phyloP scores from a whole-genome alignment of 2,888 invertebrate genomes.

The Rhingia rostrata region DNA sequence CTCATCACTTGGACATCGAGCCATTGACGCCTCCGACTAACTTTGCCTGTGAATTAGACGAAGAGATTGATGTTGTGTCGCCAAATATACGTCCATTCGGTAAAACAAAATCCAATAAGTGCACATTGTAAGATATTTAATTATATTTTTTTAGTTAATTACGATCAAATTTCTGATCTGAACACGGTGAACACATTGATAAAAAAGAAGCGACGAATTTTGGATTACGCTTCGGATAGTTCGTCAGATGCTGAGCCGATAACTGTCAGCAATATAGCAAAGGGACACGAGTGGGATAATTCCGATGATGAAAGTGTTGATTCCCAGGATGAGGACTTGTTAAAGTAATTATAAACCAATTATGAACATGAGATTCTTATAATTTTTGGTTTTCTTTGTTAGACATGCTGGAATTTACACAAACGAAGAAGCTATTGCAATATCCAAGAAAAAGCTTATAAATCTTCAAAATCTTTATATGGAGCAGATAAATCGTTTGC shows the following conservation, averaged over 20 bases:
- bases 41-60: conserved; percentile 80
- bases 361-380: conserved; percentile 73
- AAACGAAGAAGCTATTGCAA: conserved; percentile 92
- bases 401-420: conserved; percentile 95
- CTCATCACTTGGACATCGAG: conserved; percentile 85
- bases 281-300: conserved; percentile 86
- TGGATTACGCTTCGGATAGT: conserved; percentile 90
- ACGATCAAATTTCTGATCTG: conserved; percentile 83
- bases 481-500: conserved; percentile 90
- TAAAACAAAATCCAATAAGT: conserved; percentile 77
- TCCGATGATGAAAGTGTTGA: conserved; percentile 91
- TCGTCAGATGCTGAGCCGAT: conserved; percentile 85
- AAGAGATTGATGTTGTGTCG: conserved; percentile 84
- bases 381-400: conserved; percentile 76
- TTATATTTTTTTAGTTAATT: conserved; percentile 77
- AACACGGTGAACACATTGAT: conserved; percentile 84
- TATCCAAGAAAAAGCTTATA: conserved; percentile 89
- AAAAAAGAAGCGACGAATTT: conserved; percentile 84
- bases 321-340: conserved; percentile 89
- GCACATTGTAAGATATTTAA: too few species aligned
- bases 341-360: conserved; percentile 85
- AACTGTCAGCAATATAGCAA: conserved; percentile 86
- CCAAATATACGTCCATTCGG: conserved; percentile 86
- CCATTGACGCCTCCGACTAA: conserved; percentile 77
- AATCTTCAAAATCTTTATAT: conserved; percentile 92